Conservation (phyloP, 2,888 invertebrate species). For the Venustoraphidia nigricollis region DNA sequence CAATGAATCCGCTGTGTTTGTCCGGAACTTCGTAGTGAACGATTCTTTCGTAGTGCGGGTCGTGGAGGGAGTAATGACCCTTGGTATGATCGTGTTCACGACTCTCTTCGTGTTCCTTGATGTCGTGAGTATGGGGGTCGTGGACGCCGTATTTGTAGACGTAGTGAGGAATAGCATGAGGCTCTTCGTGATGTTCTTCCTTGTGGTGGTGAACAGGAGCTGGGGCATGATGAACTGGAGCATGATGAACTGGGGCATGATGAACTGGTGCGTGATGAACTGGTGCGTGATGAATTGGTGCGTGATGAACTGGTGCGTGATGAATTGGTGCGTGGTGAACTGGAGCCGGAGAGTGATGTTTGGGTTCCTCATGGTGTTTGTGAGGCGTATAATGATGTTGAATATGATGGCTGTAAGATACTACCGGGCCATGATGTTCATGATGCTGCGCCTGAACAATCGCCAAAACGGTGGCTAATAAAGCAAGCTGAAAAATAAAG, state of each 20-base stretch:
- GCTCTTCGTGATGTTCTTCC: too few relatives aligned
- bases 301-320: neutral
- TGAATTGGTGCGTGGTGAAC: neutral
- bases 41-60: slow-evolving; percentile 14
- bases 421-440: neutral
- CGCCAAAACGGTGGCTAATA: neutral
- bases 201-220: neutral
- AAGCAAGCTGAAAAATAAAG: neutral
- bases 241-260: neutral
- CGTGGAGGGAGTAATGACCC: slow-evolving; percentile 25
- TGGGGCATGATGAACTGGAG: neutral
- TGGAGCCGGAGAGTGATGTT: neutral
- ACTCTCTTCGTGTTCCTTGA: slow-evolving; percentile 33
- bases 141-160: slow-evolving; percentile 29
- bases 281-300: neutral
- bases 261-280: neutral
- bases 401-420: slow-evolving; percentile 12
- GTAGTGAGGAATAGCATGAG: too few relatives aligned
- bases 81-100: slow-evolving; percentile 34
- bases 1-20: slow-evolving; percentile 12
- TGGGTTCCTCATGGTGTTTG: neutral
- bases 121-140: slow-evolving; percentile 34
- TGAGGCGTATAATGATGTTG: too few relatives aligned
- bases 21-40: slow-evolving; percentile 16
- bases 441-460: neutral